Conservation (phyloP, 2,888 invertebrate genomes). For the Lycia hirtaria region DNA sequence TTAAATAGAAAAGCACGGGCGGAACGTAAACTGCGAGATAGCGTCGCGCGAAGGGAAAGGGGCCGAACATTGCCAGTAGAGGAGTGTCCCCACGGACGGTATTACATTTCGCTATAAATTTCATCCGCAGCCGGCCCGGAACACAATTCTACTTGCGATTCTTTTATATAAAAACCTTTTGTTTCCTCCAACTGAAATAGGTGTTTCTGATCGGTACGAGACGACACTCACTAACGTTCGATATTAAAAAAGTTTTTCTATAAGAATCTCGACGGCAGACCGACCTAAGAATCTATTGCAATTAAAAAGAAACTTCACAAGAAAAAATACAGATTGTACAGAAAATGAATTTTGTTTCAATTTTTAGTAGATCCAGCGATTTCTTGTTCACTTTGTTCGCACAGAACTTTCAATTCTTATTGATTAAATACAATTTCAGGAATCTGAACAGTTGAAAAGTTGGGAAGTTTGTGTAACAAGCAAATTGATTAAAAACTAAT, state of each 20-base stretch:
- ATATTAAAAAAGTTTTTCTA: slow-evolving; percentile 83
- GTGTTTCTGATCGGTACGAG: slow-evolving; percentile 68
- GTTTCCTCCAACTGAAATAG: slow-evolving; percentile 70
- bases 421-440: too few species aligned
- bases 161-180: slow-evolving; percentile 71
- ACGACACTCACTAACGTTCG: slow-evolving; percentile 71
- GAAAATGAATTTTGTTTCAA: slow-evolving; percentile 38
- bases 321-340: slow-evolving; percentile 46
- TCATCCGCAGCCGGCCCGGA: slow-evolving; percentile 61
- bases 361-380: slow-evolving; percentile 9
- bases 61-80: slow-evolving; percentile 50
- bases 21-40: slow-evolving; percentile 53
- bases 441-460: too few species aligned
- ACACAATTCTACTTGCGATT: slow-evolving; percentile 66
- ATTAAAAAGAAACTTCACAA: slow-evolving; percentile 61
- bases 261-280: slow-evolving; percentile 60
- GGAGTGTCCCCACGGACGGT: slow-evolving; percentile 59
- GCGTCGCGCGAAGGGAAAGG: slow-evolving; percentile 50
- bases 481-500: too few species aligned
- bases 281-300: slow-evolving; percentile 62
- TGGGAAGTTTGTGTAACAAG: too few species aligned
- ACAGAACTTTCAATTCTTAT: not conserved
- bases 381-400: slow-evolving; percentile 3
- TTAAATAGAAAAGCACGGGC: slow-evolving; percentile 53
- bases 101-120: slow-evolving; percentile 73